These are phyloP conservation scores for Rhagonycha lutea DNA, from an alignment of 2,888 invertebrate genomes.

Conservation along the genomic window DNA sequence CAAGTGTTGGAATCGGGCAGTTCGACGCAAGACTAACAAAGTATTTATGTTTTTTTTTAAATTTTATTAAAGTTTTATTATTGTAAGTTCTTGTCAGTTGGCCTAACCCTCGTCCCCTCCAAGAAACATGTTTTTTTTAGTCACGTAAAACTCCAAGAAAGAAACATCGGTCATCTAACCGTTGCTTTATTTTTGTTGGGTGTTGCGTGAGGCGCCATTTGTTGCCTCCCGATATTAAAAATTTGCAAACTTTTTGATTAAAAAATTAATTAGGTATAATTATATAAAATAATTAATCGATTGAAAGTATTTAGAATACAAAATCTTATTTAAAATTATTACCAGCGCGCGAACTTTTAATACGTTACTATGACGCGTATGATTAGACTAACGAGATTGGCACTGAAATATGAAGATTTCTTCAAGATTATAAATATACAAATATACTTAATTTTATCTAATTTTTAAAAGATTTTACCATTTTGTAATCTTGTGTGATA, in stretches of 20 bases:
- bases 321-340: too few species aligned
- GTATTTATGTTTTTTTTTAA: neutral
- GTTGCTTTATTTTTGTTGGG: neutral
- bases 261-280: too few species aligned
- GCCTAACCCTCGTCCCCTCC: neutral
- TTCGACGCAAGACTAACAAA: neutral
- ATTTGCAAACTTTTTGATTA: neutral
- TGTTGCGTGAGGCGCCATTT: neutral
- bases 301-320: too few species aligned
- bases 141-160: neutral
- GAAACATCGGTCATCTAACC: neutral
- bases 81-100: neutral
- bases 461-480: too few species aligned
- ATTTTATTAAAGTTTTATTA: neutral
- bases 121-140: neutral
- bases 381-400: too few species aligned
- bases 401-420: too few species aligned
- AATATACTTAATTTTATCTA: too few species aligned
- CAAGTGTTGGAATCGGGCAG: neutral
- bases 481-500: too few species aligned
- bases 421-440: too few species aligned
- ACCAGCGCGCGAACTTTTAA: too few species aligned
- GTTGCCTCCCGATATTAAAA: neutral
- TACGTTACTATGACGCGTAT: too few species aligned
- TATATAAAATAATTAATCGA: too few species aligned